Evolutionary conservation across 2,797 vertebrate species (phyloP), one percentile per base, ranked within the genome.

Genomic region (Ambastaia sidthimunki): DNA sequence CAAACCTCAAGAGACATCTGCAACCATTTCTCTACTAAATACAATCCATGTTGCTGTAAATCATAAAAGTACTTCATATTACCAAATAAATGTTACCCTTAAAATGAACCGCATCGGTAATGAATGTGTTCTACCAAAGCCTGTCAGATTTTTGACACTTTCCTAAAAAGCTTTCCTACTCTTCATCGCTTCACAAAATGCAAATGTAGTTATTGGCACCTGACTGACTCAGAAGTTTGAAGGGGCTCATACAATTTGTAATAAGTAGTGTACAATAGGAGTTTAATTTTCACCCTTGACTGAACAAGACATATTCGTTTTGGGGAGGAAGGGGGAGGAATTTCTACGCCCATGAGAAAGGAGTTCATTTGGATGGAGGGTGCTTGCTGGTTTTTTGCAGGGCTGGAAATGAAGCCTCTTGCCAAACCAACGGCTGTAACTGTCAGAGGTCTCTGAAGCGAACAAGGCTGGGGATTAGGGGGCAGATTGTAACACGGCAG

Each of bases 241-340:
- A 78, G 86, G 57, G 87, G 78, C 71, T 86, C 83, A 79, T 70
- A 85, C 77, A 85, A 71, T 89, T 81, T 84, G 84, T 74, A 86
- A 85, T 86, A 87, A 84, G 57, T 76, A 62, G 80, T 71, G 77
- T 21, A 71, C 81, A 87, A 86, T 63, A 82, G 82, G 74, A 84
- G 83, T 87, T 89, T 87, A 82, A 90, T 91, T 91, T 90, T 83
- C 85, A 85, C 83, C 85, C 78, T 57, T 81, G 78, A 89, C 67
- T 86, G 84, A 86, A 78, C 82, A 50, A 79, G 41, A 57, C 70
- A 81, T 85, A 84, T 74, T 86, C 74, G 54, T 79, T 72, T 79
- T 67, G 28, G 71, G 77, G 37, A n/a, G 59, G 62, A 41, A 71
- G 34, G 57, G 52, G 54, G 37, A 70, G 7, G 63, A 71, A 55